Evolutionary conservation across 2,888 invertebrate species (phyloP).

Genomic region (Lacanobia wlatinum): DNA sequence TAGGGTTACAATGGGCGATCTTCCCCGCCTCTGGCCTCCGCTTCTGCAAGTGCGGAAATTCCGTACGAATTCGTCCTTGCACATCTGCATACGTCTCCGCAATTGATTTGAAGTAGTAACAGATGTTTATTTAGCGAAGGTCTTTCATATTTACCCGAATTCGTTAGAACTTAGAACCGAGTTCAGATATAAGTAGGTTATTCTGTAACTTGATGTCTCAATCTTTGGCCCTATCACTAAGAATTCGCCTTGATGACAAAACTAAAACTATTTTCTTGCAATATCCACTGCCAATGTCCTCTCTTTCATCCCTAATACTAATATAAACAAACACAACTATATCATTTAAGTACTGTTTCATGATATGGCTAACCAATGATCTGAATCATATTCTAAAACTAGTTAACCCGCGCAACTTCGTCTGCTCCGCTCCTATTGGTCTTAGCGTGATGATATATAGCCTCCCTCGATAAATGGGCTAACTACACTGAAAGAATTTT

Average conservation of each 20-base stretch:
- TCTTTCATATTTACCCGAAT: not conserved
- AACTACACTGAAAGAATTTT: too few species aligned
- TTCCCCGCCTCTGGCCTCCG: not conserved
- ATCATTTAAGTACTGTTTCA: not conserved
- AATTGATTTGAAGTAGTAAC: not conserved
- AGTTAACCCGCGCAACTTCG: too few species aligned
- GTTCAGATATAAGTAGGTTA: not conserved
- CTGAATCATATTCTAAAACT: too few species aligned
- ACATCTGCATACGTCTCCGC: not conserved
- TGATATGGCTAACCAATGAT: not conserved
- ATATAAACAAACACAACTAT: not conserved
- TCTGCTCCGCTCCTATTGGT: too few species aligned
- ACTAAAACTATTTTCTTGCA: not conserved
- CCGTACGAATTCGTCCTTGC: not conserved
- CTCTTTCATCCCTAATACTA: not conserved
- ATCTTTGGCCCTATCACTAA: not conserved
- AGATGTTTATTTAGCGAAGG: not conserved
- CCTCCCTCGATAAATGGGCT: too few species aligned
- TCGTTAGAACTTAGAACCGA: not conserved
- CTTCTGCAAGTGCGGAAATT: not conserved
- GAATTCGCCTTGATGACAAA: not conserved
- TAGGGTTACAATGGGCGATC: not conserved
- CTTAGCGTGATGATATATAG: too few species aligned
- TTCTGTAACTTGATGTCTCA: too few species aligned
- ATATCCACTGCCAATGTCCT: not conserved